phyloP scores from a whole-genome alignment of 2,888 invertebrate genomes.

The Stenotaenia linearis region DNA sequence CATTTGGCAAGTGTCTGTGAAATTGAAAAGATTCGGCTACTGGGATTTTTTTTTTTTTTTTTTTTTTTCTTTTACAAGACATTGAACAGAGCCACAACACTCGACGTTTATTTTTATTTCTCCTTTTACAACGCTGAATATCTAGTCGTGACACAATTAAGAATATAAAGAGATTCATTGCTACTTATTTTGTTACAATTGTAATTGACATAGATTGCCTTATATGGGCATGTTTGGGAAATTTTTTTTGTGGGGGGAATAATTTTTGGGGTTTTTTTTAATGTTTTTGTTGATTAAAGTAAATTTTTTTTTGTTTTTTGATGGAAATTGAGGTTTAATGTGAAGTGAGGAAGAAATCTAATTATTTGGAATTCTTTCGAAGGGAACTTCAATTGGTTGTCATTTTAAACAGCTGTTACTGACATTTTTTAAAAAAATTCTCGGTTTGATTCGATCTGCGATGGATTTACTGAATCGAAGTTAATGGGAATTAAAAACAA shows the following conservation, averaged over 20 bases:
- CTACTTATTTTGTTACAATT: neutral
- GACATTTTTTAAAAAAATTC: neutral
- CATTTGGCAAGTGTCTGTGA: conserved; percentile 15
- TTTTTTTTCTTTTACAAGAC: neutral
- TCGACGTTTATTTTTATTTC: neutral
- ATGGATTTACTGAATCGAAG: no score
- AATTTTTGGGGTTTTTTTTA: neutral
- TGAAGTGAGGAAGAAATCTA: conserved; percentile 1
- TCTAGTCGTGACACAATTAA: neutral
- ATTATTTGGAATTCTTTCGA: neutral
- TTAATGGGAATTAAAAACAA: neutral
- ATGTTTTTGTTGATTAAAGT: neutral
- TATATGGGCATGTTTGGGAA: neutral
- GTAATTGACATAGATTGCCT: neutral
- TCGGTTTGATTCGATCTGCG: neutral
- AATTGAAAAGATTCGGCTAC: conserved; percentile 11
- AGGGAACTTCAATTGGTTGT: neutral
- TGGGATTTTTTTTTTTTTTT: neutral
- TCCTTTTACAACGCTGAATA: neutral
- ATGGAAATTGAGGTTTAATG: neutral
- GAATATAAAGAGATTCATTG: neutral
- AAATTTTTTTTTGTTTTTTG: neutral
- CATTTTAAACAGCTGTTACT: neutral
- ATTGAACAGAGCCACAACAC: neutral
- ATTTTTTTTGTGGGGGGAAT: neutral